Percentiles rank a stretch among this genome's conserved stretches.
phyloP scores from a whole-genome alignment of 1,140 invertebrate genomes.

The Euwallacea similis region DNA sequence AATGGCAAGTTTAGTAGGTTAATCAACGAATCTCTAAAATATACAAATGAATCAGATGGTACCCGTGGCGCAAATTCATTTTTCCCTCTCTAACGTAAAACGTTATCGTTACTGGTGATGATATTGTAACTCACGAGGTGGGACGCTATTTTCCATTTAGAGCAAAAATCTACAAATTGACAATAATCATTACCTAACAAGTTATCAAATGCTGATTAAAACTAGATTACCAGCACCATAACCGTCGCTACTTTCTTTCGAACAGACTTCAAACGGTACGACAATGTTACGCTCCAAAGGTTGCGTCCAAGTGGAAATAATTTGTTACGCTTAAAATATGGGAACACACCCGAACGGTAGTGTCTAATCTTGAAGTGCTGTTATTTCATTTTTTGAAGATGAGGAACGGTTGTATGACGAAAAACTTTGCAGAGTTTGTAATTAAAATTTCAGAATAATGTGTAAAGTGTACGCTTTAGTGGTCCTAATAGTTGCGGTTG shows the following conservation, averaged over 20 bases:
- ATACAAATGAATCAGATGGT: not conserved
- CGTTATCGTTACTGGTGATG: not conserved
- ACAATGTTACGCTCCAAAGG: constrained; percentile 38
- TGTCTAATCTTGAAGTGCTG: constrained; percentile 14
- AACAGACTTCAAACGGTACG: not conserved
- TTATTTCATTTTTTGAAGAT: constrained; percentile 33
- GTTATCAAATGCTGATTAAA: too few relatives aligned
- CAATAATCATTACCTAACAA: too few relatives aligned
- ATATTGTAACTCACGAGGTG: too few relatives aligned
- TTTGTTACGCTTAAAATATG: constrained; percentile 50
- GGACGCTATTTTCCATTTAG: too few relatives aligned
- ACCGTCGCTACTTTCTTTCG: not conserved
- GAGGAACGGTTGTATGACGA: constrained; percentile 9
- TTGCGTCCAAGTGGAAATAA: constrained; percentile 47
- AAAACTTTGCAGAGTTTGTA: not conserved
- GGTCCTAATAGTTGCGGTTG: not conserved
- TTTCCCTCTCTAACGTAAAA: not conserved
- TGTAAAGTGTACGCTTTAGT: not conserved
- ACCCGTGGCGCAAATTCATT: not conserved
- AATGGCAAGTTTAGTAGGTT: not conserved
- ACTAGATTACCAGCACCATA: too few relatives aligned
- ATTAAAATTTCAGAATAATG: not conserved
- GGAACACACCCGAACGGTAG: constrained; percentile 11
- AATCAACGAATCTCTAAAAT: not conserved
- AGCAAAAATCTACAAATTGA: too few relatives aligned